These are phyloP conservation scores for Damaliscus lunatus DNA, from an alignment of 2,113 vertebrate species.

Conservation along the genomic window DNA sequence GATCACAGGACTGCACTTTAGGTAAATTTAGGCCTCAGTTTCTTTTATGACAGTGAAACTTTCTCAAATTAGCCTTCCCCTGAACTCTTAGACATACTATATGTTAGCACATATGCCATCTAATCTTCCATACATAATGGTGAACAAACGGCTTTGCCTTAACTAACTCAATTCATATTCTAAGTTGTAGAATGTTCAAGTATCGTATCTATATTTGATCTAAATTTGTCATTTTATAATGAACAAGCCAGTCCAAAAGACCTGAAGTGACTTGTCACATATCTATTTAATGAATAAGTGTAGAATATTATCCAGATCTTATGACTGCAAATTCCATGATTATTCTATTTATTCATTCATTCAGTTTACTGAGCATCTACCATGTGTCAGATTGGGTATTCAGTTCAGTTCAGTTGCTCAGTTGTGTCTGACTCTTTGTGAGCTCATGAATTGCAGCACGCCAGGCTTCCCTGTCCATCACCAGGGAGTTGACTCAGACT, in stretches of 20 bases:
- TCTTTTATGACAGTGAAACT: background rate
- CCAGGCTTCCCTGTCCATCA: too few species aligned
- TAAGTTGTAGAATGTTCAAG: background rate
- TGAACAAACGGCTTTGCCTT: background rate
- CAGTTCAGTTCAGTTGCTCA: too few species aligned
- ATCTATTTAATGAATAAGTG: background rate
- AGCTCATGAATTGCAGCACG: too few species aligned
- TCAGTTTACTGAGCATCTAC: background rate
- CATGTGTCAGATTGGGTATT: background rate
- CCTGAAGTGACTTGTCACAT: background rate
- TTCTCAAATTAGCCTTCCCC: background rate
- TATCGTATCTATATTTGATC: background rate
- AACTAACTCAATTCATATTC: background rate
- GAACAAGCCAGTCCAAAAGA: background rate
- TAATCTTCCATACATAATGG: background rate
- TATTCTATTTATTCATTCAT: background rate
- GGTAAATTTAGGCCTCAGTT: conserved; percentile 10
- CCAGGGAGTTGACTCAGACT: too few species aligned
- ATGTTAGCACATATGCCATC: background rate
- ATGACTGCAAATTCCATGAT: background rate
- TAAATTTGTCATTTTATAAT: background rate
- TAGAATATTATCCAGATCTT: background rate
- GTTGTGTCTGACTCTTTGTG: too few species aligned
- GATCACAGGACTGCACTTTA: background rate
- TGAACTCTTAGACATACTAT: background rate